Percentiles rank a stretch among this genome's conserved stretches.
These are phyloP conservation scores for Phocides pigmalion DNA, from an alignment of 1,140 invertebrate genomes.

Conservation along the genomic window DNA sequence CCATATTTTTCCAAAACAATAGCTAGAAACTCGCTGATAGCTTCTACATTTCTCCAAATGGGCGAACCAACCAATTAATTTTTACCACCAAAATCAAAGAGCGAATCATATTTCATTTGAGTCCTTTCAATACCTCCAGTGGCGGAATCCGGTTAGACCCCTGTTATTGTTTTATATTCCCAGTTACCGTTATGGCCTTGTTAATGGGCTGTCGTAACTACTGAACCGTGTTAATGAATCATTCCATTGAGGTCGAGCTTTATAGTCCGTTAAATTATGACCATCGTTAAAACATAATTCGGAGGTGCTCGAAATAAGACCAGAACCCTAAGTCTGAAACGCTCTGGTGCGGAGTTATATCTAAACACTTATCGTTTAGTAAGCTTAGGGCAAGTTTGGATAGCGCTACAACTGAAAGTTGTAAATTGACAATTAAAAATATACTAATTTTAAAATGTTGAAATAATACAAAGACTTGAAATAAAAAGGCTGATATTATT, in stretches of 20 bases:
- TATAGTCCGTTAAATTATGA: slow-evolving; percentile 50
- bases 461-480: too few relatives aligned
- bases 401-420: background rate
- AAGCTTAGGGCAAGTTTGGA: background rate
- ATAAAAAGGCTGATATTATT: too few relatives aligned
- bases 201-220: slow-evolving; percentile 54
- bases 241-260: slow-evolving; percentile 42
- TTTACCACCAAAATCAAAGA: slow-evolving; percentile 22
- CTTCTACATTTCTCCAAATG: slow-evolving; percentile 1
- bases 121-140: slow-evolving; percentile 15
- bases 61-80: slow-evolving; percentile 12
- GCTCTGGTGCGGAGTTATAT: background rate
- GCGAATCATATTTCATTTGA: slow-evolving; percentile 26
- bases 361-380: background rate
- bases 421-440: too few relatives aligned
- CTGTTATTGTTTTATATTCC: slow-evolving; percentile 30
- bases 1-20: background rate
- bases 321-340: background rate
- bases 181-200: slow-evolving; percentile 36
- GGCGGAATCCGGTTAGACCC: slow-evolving; percentile 15
- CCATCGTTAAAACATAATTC: slow-evolving; percentile 53
- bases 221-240: slow-evolving; percentile 55
- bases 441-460: too few relatives aligned
- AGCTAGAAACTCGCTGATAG: background rate
- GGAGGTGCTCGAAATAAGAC: slow-evolving; percentile 22